A percentile compares a stretch with the other conserved stretches of the same genome.
Evolutionary conservation across 2,888 invertebrate genomes (phyloP).

Genomic region (Pollenia amentaria): DNA sequence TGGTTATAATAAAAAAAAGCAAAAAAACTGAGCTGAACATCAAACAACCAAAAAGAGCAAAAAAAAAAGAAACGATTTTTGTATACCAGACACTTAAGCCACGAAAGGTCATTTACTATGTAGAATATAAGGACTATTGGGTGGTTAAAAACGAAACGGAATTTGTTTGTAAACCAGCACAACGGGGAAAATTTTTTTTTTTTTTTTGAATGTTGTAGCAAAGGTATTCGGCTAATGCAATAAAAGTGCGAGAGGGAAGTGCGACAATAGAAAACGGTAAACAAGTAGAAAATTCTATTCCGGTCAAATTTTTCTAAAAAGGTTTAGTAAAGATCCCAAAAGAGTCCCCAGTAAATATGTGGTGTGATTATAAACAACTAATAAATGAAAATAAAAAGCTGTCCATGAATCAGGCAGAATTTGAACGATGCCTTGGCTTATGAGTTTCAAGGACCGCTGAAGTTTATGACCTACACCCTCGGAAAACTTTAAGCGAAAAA

Average conservation of each 20-base stretch:
- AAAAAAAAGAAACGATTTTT: slow-evolving; percentile 37
- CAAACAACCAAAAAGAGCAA: slow-evolving; percentile 42
- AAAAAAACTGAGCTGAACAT: slow-evolving; percentile 36
- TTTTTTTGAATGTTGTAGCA: slow-evolving; percentile 5
- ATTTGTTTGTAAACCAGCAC: background rate
- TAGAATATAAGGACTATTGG: slow-evolving; percentile 7
- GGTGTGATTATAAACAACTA: too few species aligned
- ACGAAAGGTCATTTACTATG: slow-evolving; percentile 79
- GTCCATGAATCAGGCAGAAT: too few species aligned
- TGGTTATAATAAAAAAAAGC: slow-evolving; percentile 46
- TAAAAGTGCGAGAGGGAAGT: slow-evolving; percentile 21
- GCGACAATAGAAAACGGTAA: background rate
- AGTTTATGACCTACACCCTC: too few species aligned
- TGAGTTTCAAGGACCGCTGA: too few species aligned
- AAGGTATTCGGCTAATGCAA: slow-evolving; percentile 23
- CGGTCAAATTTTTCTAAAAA: too few species aligned
- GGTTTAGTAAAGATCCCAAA: too few species aligned
- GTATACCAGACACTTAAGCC: slow-evolving; percentile 79
- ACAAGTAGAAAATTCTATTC: background rate
- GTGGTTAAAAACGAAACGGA: background rate
- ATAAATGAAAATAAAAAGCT: too few species aligned
- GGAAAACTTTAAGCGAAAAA: too few species aligned
- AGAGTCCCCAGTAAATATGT: too few species aligned
- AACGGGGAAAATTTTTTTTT: slow-evolving; percentile 9
- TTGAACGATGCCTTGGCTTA: too few species aligned